A percentile compares a stretch with the other conserved stretches of the same genome.
These are phyloP conservation scores for Junco hyemalis DNA, from an alignment of 2,113 vertebrate genomes.

Conservation along the genomic window DNA sequence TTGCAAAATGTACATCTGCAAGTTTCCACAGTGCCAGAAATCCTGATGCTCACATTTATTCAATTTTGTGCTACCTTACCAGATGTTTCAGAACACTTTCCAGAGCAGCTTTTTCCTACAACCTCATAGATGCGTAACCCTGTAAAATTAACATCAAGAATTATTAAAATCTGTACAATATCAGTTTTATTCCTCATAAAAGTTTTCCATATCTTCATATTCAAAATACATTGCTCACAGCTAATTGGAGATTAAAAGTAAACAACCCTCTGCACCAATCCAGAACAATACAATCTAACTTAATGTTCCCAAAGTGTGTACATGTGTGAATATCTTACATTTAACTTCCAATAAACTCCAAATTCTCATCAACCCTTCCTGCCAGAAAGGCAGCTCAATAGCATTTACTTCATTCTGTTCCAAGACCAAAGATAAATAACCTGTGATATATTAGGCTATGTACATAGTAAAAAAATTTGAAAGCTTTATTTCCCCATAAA, in stretches of 20 bases:
- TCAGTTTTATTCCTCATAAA: neutral
- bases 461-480: neutral
- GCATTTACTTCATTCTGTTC: neutral
- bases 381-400: neutral
- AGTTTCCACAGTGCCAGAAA: neutral
- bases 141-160: neutral
- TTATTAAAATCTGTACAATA: neutral
- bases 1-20: neutral
- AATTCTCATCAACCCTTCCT: neutral
- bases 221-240: neutral
- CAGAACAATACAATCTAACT: neutral
- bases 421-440: neutral
- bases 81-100: neutral
- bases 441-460: neutral
- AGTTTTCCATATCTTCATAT: neutral
- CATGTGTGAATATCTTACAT: neutral
- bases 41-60: neutral
- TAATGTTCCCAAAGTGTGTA: neutral
- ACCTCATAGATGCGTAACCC: neutral
- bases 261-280: accelerated
- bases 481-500: neutral
- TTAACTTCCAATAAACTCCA: neutral
- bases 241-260: neutral
- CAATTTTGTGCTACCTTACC: neutral
- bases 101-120: neutral